These are phyloP conservation scores for Caenorhabditis japonica DNA, from an alignment of 2,888 invertebrate species.

Conservation along the genomic window DNA sequence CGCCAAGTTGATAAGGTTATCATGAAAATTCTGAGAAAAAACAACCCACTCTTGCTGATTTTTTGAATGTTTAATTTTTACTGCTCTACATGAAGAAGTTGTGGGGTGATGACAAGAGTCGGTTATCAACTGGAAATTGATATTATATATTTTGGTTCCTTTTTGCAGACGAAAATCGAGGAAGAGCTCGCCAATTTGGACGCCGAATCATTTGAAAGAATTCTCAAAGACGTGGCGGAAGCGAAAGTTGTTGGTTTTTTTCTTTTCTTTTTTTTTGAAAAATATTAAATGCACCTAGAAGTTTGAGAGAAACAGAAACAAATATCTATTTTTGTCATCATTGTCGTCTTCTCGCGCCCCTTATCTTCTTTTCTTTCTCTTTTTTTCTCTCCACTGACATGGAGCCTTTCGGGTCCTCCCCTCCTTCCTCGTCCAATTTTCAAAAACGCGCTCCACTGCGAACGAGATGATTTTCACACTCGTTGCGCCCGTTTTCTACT, in stretches of 20 bases:
- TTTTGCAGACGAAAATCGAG: constrained; percentile 15
- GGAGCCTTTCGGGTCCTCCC: not conserved
- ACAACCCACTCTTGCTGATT: no score
- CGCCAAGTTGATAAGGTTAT: no score
- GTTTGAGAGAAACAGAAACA: no score
- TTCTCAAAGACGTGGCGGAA: constrained; percentile 1
- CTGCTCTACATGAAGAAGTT: no score
- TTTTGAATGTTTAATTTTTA: no score
- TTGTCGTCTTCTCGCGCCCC: no score
- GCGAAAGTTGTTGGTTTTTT: constrained; percentile 9
- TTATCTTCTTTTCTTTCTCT: not conserved
- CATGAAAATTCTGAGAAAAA: no score
- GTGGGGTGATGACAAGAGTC: no score
- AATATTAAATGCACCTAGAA: no score
- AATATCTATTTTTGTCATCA: no score
- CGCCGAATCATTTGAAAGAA: constrained; percentile 11
- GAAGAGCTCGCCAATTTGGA: constrained; percentile 23
- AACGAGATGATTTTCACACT: constrained; percentile 24
- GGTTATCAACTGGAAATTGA: not conserved
- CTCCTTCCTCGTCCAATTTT: not conserved
- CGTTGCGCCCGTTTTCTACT: not conserved
- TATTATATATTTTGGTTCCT: not conserved
- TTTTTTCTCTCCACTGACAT: not conserved
- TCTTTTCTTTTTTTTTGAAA: no score
- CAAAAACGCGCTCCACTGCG: constrained; percentile 11